phyloP scores from a whole-genome alignment of 2,113 vertebrate species.

The Brienomyrus longianalis region DNA sequence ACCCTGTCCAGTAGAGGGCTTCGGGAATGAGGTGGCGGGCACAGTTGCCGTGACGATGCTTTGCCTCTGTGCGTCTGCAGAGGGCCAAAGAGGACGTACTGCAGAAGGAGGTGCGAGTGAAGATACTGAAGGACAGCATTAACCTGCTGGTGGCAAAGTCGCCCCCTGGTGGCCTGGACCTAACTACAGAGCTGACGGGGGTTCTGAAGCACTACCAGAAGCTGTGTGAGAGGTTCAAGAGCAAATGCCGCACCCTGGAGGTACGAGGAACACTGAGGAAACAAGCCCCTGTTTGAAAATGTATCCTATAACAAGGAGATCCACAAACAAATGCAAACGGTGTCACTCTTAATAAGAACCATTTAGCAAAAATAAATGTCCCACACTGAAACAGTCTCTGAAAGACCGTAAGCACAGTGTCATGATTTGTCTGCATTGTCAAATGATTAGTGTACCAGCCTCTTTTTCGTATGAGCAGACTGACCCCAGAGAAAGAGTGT shows the following conservation, averaged over 20 bases:
- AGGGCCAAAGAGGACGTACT: conserved; percentile 94
- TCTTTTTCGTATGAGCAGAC: not conserved
- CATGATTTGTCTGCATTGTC: not conserved
- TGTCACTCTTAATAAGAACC: not conserved
- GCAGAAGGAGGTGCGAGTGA: conserved; percentile 96
- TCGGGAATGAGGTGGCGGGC: not conserved
- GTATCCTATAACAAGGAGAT: not conserved
- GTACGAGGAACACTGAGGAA: conserved; percentile 45
- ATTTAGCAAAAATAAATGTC: not conserved
- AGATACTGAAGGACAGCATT: conserved; percentile 95
- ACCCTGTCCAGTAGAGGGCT: not conserved
- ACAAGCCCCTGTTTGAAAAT: not conserved
- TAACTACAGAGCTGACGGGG: conserved; percentile 67
- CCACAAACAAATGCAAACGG: not conserved
- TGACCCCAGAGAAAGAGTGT: not conserved
- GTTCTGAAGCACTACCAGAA: conserved; percentile 89
- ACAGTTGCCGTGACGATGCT: not conserved
- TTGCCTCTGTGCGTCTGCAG: conserved; percentile 49
- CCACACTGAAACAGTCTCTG: not conserved
- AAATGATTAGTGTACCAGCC: not conserved
- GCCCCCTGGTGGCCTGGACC: conserved; percentile 70
- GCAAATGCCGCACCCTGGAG: conserved; percentile 93
- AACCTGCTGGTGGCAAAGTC: conserved; percentile 70
- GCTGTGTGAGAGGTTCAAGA: conserved; percentile 86
- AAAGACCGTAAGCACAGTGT: not conserved